Conservation (phyloP, 2,888 invertebrate genomes). For the Tanypteryx hageni region DNA sequence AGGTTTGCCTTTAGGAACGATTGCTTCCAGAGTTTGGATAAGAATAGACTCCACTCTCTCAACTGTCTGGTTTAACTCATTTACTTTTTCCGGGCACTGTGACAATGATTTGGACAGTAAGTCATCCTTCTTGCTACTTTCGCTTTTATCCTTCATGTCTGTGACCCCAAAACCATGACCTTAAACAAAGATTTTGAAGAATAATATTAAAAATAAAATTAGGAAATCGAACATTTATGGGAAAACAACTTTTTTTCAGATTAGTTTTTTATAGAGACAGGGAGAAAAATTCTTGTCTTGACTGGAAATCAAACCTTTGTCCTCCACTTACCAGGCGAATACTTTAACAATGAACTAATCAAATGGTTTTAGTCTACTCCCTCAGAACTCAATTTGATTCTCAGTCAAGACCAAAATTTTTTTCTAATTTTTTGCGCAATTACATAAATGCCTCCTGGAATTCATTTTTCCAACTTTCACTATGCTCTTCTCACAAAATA, state of each 20-base stretch:
- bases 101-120: neutral
- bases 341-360: too few species aligned
- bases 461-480: neutral
- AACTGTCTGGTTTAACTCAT: constrained; percentile 27
- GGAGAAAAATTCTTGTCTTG: too few species aligned
- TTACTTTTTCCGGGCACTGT: neutral
- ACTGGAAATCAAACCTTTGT: too few species aligned
- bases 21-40: neutral
- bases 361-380: too few species aligned
- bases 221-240: neutral
- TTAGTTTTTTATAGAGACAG: too few species aligned
- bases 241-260: too few species aligned
- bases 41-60: constrained; percentile 39
- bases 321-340: too few species aligned
- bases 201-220: neutral
- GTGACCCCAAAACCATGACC: constrained; percentile 22
- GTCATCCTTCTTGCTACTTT: constrained; percentile 1
- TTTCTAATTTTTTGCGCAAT: too few species aligned
- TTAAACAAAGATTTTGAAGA: neutral
- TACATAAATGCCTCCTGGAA: too few species aligned
- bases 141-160: constrained; percentile 31
- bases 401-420: too few species aligned
- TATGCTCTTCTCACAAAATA: neutral
- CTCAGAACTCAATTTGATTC: too few species aligned
- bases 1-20: neutral